A percentile compares a stretch with the other conserved stretches of the same genome.
These are phyloP conservation scores for Megalonaias nervosa DNA, from an alignment of 1,140 invertebrate species.

Conservation along the genomic window DNA sequence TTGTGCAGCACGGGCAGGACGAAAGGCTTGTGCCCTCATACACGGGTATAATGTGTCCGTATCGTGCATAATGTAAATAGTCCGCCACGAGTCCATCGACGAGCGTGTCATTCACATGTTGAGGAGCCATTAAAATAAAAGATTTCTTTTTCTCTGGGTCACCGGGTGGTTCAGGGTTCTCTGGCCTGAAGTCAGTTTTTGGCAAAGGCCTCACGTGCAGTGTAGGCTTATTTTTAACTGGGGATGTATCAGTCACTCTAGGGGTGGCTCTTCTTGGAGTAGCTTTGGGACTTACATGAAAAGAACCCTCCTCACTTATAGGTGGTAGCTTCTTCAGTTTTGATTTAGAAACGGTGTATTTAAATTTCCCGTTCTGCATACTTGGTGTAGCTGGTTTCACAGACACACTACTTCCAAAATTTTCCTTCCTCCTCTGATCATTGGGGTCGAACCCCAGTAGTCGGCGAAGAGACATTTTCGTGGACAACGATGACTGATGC, in stretches of 20 bases:
- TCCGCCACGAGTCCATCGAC: conserved; percentile 59
- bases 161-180: conserved; percentile 2
- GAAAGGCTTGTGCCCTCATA: conserved; percentile 43
- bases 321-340: conserved; percentile 42
- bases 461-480: conserved; percentile 23
- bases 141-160: not conserved
- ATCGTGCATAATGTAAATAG: conserved; percentile 56
- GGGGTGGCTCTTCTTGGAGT: conserved; percentile 6
- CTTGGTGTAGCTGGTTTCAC: not conserved
- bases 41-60: conserved; percentile 53
- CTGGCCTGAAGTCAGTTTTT: conserved; percentile 6
- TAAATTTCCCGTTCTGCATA: conserved; percentile 30
- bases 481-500: too few relatives aligned
- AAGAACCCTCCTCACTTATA: conserved; percentile 40
- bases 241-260: conserved; percentile 12
- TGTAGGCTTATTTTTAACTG: conserved; percentile 24
- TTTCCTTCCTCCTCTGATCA: not conserved
- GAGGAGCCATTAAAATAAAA: conserved; percentile 19
- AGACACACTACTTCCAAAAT: conserved; percentile 21
- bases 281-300: conserved; percentile 11
- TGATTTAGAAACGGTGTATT: conserved; percentile 36
- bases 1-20: conserved; percentile 54
- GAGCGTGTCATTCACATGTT: conserved; percentile 39
- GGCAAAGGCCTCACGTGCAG: conserved; percentile 39
- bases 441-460: conserved; percentile 30